These are phyloP conservation scores for Diadophis punctatus DNA, from an alignment of 2,113 vertebrate species.

Conservation along the genomic window DNA sequence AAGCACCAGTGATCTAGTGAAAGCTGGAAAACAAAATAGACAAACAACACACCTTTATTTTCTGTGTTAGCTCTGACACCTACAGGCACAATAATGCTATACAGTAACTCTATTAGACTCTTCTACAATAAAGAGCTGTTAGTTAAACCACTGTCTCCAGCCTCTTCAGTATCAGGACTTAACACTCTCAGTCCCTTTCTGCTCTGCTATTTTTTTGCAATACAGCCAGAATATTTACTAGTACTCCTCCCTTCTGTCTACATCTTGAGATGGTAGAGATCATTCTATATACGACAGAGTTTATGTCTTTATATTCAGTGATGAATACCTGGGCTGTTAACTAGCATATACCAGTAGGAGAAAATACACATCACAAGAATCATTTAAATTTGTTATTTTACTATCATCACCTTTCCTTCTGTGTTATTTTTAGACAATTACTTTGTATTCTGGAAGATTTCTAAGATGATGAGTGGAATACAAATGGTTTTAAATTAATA, in stretches of 20 bases:
- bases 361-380: background rate
- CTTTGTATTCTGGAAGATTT: background rate
- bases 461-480: background rate
- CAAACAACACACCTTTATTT: background rate
- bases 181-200: background rate
- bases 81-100: slow-evolving; percentile 43
- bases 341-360: background rate
- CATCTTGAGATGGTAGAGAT: background rate
- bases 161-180: too few species aligned
- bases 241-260: background rate
- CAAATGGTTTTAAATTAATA: background rate
- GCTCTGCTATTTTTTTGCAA: background rate
- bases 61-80: slow-evolving; percentile 58
- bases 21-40: background rate
- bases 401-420: background rate
- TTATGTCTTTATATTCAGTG: background rate
- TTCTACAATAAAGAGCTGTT: too few species aligned
- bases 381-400: background rate
- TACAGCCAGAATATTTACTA: background rate
- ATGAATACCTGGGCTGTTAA: background rate
- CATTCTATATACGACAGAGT: background rate
- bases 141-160: too few species aligned
- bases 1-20: background rate
- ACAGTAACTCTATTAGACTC: slow-evolving; percentile 17
- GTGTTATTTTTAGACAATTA: background rate